These are phyloP conservation scores for Enteromius argenteus DNA, from an alignment of 2,797 vertebrate species.

Conservation along the genomic window DNA sequence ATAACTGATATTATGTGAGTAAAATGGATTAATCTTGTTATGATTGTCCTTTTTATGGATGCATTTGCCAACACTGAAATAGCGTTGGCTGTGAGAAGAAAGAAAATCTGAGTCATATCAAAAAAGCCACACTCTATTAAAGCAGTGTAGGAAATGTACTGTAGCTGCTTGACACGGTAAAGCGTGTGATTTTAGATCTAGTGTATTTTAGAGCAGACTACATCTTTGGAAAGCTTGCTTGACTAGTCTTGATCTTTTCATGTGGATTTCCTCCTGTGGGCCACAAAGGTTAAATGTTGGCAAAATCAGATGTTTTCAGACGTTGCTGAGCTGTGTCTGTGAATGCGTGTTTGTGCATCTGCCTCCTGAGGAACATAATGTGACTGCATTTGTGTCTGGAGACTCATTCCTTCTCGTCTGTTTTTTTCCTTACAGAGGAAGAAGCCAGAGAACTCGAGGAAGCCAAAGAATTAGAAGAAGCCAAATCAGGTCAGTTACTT, in stretches of 20 bases:
- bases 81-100: neutral
- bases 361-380: neutral
- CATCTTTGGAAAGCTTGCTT: neutral
- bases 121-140: neutral
- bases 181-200: neutral
- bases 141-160: neutral
- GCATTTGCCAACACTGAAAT: neutral
- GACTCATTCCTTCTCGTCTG: slow-evolving; percentile 33
- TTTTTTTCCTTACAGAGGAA: slow-evolving; percentile 75
- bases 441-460: slow-evolving; percentile 89
- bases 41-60: too few relatives aligned
- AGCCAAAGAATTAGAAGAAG: slow-evolving; percentile 74
- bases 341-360: neutral
- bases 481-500: slow-evolving; percentile 86
- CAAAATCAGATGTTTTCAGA: neutral
- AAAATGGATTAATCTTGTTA: neutral
- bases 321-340: neutral
- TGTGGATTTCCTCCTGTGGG: neutral
- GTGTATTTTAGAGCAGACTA: neutral
- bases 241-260: neutral
- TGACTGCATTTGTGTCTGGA: neutral
- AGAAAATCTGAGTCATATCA: neutral
- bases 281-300: neutral
- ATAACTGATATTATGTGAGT: neutral
- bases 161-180: neutral